Evolutionary conservation across 1,140 invertebrate species (phyloP).

Genomic region (Drosophila nigromelanica): DNA sequence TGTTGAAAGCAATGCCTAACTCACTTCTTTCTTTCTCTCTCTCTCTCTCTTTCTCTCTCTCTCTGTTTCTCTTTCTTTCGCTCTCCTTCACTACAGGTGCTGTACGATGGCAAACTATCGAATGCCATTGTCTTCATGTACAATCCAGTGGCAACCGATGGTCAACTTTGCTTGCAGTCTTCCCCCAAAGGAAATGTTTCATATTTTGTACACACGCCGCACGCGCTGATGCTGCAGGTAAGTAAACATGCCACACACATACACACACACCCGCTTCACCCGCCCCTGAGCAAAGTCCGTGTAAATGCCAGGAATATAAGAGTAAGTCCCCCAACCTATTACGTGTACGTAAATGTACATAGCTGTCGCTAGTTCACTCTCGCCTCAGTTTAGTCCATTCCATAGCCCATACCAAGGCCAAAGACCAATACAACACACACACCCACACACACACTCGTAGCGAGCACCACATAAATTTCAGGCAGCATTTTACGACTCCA

Average conservation of each 20-base stretch:
- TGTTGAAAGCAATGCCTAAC: slow-evolving; percentile 51
- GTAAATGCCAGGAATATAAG: slow-evolving; percentile 14
- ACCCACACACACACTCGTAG: not conserved
- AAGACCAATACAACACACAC: slow-evolving; percentile 18
- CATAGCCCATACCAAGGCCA: slow-evolving; percentile 9
- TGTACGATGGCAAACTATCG: slow-evolving; percentile 99
- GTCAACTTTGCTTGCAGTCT: slow-evolving; percentile 98
- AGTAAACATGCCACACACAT: slow-evolving; percentile 61
- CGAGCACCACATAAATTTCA: slow-evolving; percentile 60
- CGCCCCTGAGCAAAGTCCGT: not conserved
- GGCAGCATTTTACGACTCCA: slow-evolving; percentile 74
- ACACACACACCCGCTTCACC: not conserved
- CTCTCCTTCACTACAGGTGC: slow-evolving; percentile 87
- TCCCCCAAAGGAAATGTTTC: slow-evolving; percentile 98
- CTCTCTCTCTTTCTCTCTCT: slow-evolving; percentile 20
- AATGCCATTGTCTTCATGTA: slow-evolving; percentile 99
- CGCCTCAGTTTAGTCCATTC: slow-evolving; percentile 6
- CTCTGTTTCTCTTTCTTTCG: slow-evolving; percentile 27
- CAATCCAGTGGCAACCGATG: slow-evolving; percentile 99
- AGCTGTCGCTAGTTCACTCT: slow-evolving; percentile 20
- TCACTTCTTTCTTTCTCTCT: slow-evolving; percentile 12
- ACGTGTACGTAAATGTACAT: slow-evolving; percentile 23
- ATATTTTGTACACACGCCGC: slow-evolving; percentile 99
- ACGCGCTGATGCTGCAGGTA: slow-evolving; percentile 99
- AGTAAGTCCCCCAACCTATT: slow-evolving; percentile 15